phyloP scores from a whole-genome alignment of 2,888 invertebrate species.

The Lymantria dispar region DNA sequence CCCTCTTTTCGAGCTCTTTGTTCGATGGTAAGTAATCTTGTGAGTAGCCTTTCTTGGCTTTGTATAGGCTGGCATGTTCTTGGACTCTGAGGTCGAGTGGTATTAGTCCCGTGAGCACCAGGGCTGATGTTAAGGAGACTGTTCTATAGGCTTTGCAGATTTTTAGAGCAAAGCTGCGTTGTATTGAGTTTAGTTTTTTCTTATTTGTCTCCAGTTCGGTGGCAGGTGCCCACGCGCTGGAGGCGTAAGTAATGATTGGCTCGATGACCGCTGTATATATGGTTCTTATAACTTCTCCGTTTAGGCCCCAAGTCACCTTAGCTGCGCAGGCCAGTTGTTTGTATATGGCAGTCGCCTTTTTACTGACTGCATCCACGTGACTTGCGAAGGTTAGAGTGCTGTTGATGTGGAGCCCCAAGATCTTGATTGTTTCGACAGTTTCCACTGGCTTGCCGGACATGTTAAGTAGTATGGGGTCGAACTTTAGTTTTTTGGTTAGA shows the following conservation, averaged over 20 bases:
- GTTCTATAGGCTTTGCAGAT: too few species aligned
- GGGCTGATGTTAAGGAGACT: too few species aligned
- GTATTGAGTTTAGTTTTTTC: too few species aligned
- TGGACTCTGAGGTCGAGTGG: too few species aligned
- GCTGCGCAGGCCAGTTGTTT: constrained; percentile 2
- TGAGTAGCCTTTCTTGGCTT: too few species aligned
- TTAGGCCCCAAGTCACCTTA: constrained; percentile 2
- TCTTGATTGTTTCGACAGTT: constrained; percentile 10
- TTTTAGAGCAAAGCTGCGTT: too few species aligned
- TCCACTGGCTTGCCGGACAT: too few species aligned
- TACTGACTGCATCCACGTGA: not conserved
- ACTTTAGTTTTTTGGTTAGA: not conserved
- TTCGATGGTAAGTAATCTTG: too few species aligned
- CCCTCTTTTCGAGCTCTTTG: not conserved
- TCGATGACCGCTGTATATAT: too few species aligned
- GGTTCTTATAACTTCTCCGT: constrained; percentile 1
- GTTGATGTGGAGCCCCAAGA: constrained; percentile 17
- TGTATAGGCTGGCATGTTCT: too few species aligned
- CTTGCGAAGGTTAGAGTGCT: not conserved
- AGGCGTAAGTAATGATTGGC: constrained; percentile 1
- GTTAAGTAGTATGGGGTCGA: not conserved
- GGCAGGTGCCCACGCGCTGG: not conserved
- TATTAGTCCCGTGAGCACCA: too few species aligned
- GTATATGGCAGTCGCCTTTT: not conserved
- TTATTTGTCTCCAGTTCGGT: not conserved